Conservation (phyloP, 2,797 vertebrate genomes). For the Melanotaenia trifasciata region DNA sequence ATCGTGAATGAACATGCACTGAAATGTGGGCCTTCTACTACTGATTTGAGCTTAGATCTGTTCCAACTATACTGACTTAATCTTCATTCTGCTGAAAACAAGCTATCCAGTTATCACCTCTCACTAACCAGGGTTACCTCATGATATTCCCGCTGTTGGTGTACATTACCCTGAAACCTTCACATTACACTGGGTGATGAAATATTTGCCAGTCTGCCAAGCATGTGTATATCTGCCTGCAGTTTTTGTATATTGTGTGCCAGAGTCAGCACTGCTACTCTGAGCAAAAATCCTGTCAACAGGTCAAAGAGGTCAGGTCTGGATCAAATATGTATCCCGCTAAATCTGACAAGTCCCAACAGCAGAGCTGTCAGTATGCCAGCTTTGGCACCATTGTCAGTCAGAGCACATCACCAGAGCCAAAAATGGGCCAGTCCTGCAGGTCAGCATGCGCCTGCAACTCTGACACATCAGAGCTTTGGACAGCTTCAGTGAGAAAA, state of each 20-base stretch:
- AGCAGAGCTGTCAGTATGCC: constrained; percentile 73
- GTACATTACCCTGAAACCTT: constrained; percentile 44
- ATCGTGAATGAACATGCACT: constrained; percentile 12
- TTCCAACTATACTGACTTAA: constrained; percentile 9
- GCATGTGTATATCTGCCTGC: constrained; percentile 14
- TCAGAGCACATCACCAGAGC: constrained; percentile 65
- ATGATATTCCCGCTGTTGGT: constrained; percentile 38
- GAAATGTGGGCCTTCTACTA: background rate
- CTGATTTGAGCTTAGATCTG: constrained; percentile 19
- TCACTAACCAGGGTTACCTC: constrained; percentile 29
- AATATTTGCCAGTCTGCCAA: constrained; percentile 64
- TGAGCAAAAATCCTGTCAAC: constrained; percentile 68
- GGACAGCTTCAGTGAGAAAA: constrained; percentile 55
- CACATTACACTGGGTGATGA: constrained; percentile 55
- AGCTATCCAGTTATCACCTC: constrained; percentile 20
- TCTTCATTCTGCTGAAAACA: constrained; percentile 24
- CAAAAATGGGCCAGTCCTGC: constrained; percentile 55
- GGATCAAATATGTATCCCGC: constrained; percentile 73
- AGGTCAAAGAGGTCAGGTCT: constrained; percentile 72
- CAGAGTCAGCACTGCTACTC: constrained; percentile 62
- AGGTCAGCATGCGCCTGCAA: constrained; percentile 51
- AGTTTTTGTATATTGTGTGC: constrained; percentile 46
- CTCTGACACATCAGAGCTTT: constrained; percentile 52
- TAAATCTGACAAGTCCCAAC: constrained; percentile 75
- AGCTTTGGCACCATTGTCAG: constrained; percentile 68